Evolutionary conservation across 2,888 invertebrate species (phyloP).

Genomic region (Caenorhabditis imperialis): DNA sequence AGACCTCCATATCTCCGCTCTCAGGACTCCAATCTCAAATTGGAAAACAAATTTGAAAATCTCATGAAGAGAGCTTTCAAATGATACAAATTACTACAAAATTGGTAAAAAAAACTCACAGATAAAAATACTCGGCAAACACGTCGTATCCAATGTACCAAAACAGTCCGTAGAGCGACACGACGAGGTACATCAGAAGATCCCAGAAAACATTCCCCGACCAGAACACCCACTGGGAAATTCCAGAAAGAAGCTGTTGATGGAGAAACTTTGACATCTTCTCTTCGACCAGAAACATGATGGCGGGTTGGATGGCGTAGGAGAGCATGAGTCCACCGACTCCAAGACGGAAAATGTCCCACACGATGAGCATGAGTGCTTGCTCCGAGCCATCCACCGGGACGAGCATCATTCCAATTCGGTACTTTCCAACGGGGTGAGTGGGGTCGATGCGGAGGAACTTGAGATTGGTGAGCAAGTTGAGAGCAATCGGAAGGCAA

Average conservation of each 20-base stretch:
- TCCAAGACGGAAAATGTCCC: not conserved
- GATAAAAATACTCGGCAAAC: conserved; percentile 1
- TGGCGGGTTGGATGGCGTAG: conserved; percentile 58
- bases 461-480: conserved; percentile 22
- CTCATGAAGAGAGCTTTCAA: too few species aligned
- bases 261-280: conserved; percentile 62
- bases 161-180: not conserved
- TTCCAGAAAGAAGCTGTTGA: conserved; percentile 69
- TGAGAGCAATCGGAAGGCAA: conserved; percentile 23
- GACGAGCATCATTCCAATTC: conserved; percentile 1
- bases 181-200: conserved; percentile 14
- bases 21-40: too few species aligned
- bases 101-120: not conserved
- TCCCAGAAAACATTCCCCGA: conserved; percentile 29
- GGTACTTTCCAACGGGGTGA: conserved; percentile 15
- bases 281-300: conserved; percentile 66
- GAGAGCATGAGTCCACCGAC: conserved; percentile 33
- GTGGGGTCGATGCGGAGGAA: conserved; percentile 9
- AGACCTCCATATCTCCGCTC: too few species aligned
- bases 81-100: too few species aligned
- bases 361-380: too few species aligned
- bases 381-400: conserved; percentile 12
- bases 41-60: too few species aligned
- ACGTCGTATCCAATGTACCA: not conserved
- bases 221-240: conserved; percentile 67